A percentile compares a stretch with the other conserved stretches of the same genome.
Conservation (phyloP, 2,888 invertebrate genomes). For the Lasius platythorax region DNA sequence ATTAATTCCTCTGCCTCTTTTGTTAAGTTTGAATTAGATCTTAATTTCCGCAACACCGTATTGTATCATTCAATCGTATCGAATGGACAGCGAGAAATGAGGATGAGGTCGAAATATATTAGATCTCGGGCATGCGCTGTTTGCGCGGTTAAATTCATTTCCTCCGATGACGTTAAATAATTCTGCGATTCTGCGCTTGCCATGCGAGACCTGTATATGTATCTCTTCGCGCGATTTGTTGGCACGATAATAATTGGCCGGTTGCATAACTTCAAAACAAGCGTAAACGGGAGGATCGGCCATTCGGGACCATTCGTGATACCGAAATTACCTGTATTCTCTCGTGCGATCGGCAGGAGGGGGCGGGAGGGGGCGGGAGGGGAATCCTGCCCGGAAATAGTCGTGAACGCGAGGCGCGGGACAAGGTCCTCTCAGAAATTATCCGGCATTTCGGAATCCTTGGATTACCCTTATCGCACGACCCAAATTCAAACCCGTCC, state of each 20-base stretch:
- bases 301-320: constrained; percentile 62
- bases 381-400: constrained; percentile 42
- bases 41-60: constrained; percentile 6
- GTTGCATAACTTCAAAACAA: constrained; percentile 60
- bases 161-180: constrained; percentile 47
- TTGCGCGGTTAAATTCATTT: constrained; percentile 10
- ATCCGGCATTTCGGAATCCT: constrained; percentile 77
- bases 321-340: constrained; percentile 60
- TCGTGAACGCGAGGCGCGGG: constrained; percentile 55
- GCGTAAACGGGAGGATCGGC: constrained; percentile 51
- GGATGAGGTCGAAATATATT: neutral
- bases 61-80: neutral
- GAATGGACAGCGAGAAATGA: constrained; percentile 6
- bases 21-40: neutral
- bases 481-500: constrained; percentile 71
- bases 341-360: constrained; percentile 1
- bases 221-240: constrained; percentile 58
- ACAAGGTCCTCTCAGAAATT: constrained; percentile 72
- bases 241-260: constrained; percentile 69
- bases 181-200: constrained; percentile 41
- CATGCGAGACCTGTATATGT: constrained; percentile 51
- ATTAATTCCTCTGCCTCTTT: neutral
- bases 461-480: constrained; percentile 80
- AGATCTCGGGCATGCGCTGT: neutral
- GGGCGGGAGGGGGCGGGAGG: neutral